Percentiles rank a stretch among this genome's conserved stretches.
Evolutionary conservation across 1,140 invertebrate genomes (phyloP).

Genomic region (Ectropis grisescens): DNA sequence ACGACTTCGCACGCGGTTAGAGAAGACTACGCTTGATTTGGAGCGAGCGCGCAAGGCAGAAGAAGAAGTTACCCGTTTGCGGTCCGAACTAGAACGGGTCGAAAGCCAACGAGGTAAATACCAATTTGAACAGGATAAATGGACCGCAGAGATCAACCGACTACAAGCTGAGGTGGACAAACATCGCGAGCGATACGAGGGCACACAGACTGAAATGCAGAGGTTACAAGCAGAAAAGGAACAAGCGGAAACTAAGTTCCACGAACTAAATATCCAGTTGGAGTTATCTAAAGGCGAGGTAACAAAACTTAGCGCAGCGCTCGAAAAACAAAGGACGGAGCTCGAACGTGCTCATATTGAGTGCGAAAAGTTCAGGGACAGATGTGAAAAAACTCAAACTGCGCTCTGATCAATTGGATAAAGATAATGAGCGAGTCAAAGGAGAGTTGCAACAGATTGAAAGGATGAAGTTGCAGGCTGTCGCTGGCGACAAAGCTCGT

Average conservation of each 20-base stretch:
- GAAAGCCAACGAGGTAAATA: slow-evolving; percentile 88
- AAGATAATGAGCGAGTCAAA: slow-evolving; percentile 81
- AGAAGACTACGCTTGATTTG: slow-evolving; percentile 84
- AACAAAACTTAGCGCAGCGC: slow-evolving; percentile 76
- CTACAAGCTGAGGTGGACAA: slow-evolving; percentile 76
- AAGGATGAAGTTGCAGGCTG: slow-evolving; percentile 74
- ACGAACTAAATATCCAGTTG: slow-evolving; percentile 83
- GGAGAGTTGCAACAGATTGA: slow-evolving; percentile 79
- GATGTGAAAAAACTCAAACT: slow-evolving; percentile 85
- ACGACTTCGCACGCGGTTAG: slow-evolving; percentile 83
- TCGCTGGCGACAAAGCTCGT: slow-evolving; percentile 73
- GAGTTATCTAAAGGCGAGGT: slow-evolving; percentile 84
- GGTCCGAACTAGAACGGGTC: slow-evolving; percentile 80
- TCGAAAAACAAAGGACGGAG: slow-evolving; percentile 84
- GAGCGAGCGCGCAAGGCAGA: slow-evolving; percentile 79
- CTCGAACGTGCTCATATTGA: slow-evolving; percentile 86
- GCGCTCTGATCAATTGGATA: slow-evolving; percentile 77
- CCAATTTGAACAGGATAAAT: slow-evolving; percentile 89
- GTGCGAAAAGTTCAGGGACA: slow-evolving; percentile 86
- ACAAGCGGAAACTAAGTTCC: slow-evolving; percentile 82
- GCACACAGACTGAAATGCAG: slow-evolving; percentile 81
- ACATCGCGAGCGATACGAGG: slow-evolving; percentile 80
- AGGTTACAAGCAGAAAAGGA: slow-evolving; percentile 75
- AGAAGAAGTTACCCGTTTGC: slow-evolving; percentile 76
- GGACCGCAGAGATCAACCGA: slow-evolving; percentile 68